A percentile compares a stretch with the other conserved stretches of the same genome.
phyloP scores from a whole-genome alignment of 53 echinoderm and acorn worm genomes.

The Apostichopus leukothele region DNA sequence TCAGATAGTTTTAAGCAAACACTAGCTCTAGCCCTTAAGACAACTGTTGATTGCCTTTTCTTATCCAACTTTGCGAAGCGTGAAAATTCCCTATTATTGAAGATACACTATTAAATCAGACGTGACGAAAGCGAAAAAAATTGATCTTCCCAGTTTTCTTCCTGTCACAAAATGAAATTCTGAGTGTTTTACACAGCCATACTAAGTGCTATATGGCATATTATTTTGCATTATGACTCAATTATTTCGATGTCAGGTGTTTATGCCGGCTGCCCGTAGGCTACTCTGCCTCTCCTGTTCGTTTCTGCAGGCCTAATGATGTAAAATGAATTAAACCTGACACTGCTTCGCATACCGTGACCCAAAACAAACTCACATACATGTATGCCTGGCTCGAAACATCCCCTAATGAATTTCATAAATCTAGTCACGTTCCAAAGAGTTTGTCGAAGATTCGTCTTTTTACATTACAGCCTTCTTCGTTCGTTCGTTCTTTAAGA shows the following conservation, averaged over 20 bases:
- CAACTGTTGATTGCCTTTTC: too few species aligned
- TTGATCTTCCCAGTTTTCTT: too few species aligned
- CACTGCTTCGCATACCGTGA: neutral
- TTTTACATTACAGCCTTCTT: neutral
- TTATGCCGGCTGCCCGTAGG: neutral
- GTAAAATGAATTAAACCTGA: neutral
- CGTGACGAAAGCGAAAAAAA: too few species aligned
- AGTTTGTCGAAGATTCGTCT: neutral
- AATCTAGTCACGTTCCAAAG: neutral
- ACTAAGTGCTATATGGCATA: neutral
- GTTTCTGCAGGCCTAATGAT: neutral
- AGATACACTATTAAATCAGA: too few species aligned
- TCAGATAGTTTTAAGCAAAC: too few species aligned
- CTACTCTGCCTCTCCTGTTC: neutral
- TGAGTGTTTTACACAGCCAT: too few species aligned
- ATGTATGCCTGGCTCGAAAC: neutral
- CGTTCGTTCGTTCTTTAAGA: too few species aligned
- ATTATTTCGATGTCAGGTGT: neutral
- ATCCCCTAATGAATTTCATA: neutral
- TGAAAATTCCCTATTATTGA: too few species aligned
- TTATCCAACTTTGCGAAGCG: too few species aligned
- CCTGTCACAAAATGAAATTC: too few species aligned
- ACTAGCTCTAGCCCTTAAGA: too few species aligned
- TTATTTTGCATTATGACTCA: neutral
- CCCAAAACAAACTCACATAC: neutral